phyloP scores from a whole-genome alignment of 2,113 vertebrate species.

The Prunella fulvescens region DNA sequence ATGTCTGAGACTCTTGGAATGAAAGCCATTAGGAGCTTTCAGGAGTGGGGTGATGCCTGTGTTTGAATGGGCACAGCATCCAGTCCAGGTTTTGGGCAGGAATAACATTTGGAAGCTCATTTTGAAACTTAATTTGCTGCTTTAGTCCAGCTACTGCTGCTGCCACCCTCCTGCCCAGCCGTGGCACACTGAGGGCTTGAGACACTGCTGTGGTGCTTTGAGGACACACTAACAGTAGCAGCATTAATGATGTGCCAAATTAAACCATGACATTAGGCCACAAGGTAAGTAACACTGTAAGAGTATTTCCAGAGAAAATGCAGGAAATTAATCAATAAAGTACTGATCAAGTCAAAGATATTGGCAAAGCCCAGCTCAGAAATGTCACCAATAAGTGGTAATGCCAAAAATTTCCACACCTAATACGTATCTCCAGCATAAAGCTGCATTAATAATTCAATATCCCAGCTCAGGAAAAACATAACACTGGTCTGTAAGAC shows the following conservation, averaged over 20 bases:
- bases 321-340: neutral
- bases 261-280: neutral
- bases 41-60: neutral
- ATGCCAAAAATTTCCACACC: neutral
- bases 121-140: neutral
- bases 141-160: neutral
- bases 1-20: neutral
- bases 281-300: neutral
- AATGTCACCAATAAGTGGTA: neutral
- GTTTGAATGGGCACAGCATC: neutral
- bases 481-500: neutral
- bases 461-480: neutral
- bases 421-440: neutral
- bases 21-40: neutral
- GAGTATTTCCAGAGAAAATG: neutral
- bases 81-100: rapidly evolving
- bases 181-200: rapidly evolving
- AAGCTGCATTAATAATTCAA: neutral
- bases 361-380: neutral
- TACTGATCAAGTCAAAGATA: neutral
- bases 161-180: neutral
- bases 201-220: neutral
- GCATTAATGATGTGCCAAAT: neutral
- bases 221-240: neutral
- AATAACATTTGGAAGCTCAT: neutral